phyloP scores from a whole-genome alignment of 35 echinoderm and acorn worm species.

The Patiria miniata region DNA sequence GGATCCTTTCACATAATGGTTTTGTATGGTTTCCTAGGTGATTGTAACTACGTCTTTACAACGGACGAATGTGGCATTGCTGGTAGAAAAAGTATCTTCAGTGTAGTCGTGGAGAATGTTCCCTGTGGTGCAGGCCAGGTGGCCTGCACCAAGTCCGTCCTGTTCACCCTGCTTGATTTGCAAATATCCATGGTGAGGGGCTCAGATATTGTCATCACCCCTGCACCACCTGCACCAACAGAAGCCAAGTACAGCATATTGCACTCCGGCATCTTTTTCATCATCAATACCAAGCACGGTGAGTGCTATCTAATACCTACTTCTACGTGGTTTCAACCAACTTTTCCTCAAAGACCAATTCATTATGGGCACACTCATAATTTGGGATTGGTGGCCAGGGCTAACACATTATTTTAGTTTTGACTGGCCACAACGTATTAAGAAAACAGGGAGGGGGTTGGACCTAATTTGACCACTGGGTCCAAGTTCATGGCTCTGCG shows the following conservation, averaged over 20 bases:
- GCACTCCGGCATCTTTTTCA: conserved; percentile 35
- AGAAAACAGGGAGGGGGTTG: too few species aligned
- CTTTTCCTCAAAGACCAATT: too few species aligned
- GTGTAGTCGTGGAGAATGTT: conserved; percentile 70
- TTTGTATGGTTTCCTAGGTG: conserved; percentile 55
- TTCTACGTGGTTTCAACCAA: not conserved
- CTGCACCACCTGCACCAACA: not conserved
- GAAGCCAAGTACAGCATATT: conserved; percentile 3
- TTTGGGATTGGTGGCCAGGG: too few species aligned
- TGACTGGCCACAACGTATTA: too few species aligned
- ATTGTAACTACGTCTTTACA: conserved; percentile 68
- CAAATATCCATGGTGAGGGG: conserved; percentile 57
- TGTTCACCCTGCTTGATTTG: conserved; percentile 39
- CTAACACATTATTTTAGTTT: too few species aligned
- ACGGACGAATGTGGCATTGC: conserved; percentile 50
- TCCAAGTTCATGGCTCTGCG: too few species aligned
- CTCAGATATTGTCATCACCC: conserved; percentile 22
- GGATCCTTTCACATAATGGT: not conserved
- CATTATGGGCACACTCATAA: too few species aligned
- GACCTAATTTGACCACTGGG: too few species aligned
- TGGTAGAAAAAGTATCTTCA: conserved; percentile 32
- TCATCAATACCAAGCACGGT: conserved; percentile 31
- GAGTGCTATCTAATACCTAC: conserved; percentile 23
- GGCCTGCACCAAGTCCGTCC: conserved; percentile 71
- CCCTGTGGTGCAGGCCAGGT: conserved; percentile 60